Conservation (phyloP, 2,113 vertebrate genomes). For the Solea solea region DNA sequence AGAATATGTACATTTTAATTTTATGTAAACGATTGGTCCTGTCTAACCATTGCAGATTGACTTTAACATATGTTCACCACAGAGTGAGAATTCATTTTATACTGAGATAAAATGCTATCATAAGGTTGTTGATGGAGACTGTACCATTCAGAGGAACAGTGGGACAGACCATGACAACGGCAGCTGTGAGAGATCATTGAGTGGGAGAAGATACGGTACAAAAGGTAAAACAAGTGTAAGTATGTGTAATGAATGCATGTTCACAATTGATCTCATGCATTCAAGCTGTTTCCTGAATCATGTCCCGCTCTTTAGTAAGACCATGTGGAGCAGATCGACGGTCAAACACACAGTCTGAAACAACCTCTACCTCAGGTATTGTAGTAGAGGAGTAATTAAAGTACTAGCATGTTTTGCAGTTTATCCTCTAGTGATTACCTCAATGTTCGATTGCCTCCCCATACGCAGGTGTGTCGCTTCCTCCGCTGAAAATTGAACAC, state of each 20-base stretch:
- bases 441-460: background rate
- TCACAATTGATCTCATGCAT: too few relatives aligned
- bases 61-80: background rate
- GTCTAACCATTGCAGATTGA: background rate
- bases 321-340: too few relatives aligned
- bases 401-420: background rate
- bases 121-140: background rate
- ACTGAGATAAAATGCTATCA: background rate
- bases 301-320: too few relatives aligned
- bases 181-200: background rate
- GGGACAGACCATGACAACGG: background rate
- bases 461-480: conserved; percentile 26
- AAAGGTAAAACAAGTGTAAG: conserved; percentile 15
- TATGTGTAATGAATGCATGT: background rate
- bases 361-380: background rate
- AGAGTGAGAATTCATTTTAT: background rate
- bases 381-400: background rate
- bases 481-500: conserved; percentile 19
- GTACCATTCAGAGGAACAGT: background rate
- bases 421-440: background rate
- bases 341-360: background rate
- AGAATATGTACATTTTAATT: background rate
- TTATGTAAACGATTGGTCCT: background rate
- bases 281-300: background rate
- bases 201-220: background rate